Percentiles rank a stretch among this genome's conserved stretches.
Conservation (phyloP, 2,113 vertebrate species). For the Dicaeum eximium region DNA sequence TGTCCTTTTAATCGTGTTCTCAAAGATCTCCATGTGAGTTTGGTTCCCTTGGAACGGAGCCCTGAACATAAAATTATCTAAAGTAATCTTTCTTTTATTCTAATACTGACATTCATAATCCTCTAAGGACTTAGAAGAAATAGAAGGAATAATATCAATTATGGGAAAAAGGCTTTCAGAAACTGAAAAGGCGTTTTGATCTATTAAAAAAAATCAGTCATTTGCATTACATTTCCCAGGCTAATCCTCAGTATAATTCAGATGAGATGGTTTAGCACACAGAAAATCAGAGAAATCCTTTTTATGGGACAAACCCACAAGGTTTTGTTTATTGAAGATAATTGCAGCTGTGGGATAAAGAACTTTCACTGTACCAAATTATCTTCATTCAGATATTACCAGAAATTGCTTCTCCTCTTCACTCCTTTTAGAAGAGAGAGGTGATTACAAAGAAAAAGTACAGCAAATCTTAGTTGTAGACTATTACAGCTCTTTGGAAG, state of each 20-base stretch:
- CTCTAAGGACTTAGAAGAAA: constrained; percentile 49
- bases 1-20: constrained; percentile 5
- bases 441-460: background rate
- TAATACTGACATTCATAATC: constrained; percentile 53
- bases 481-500: background rate
- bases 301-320: constrained; percentile 12
- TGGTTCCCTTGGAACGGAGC: constrained; percentile 43
- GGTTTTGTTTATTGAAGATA: constrained; percentile 53
- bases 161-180: constrained; percentile 58
- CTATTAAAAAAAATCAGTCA: background rate
- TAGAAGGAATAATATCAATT: constrained; percentile 55
- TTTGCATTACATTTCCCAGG: constrained; percentile 33
- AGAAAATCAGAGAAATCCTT: constrained; percentile 35
- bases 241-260: constrained; percentile 33
- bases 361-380: background rate
- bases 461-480: background rate
- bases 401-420: background rate
- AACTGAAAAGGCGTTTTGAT: constrained; percentile 47
- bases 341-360: constrained; percentile 35
- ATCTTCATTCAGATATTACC: background rate
- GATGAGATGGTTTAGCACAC: constrained; percentile 21
- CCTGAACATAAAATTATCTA: constrained; percentile 55
- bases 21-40: constrained; percentile 38
- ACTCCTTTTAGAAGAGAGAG: background rate
- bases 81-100: constrained; percentile 52